Evolutionary conservation across 2,888 invertebrate genomes (phyloP).

Genomic region (Empis livida): DNA sequence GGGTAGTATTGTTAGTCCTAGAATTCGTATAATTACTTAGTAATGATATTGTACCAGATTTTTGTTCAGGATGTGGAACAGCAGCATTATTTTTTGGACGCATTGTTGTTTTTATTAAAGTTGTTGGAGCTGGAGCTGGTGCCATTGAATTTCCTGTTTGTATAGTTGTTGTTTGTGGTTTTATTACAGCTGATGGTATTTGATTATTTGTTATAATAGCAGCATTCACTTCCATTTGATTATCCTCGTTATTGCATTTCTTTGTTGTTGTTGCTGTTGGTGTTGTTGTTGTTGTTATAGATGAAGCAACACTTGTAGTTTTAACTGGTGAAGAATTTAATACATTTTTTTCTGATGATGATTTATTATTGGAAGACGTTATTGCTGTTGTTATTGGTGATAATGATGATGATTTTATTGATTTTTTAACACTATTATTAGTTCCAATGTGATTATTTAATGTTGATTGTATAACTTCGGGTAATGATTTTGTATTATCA

Average conservation of each 20-base stretch:
- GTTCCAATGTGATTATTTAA: conserved; percentile 8
- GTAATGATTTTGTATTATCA: conserved; percentile 5
- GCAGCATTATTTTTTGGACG: conserved; percentile 26
- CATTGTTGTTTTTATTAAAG: conserved; percentile 35
- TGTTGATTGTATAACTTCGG: conserved; percentile 16
- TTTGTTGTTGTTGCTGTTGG: conserved; percentile 10
- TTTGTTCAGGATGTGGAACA: conserved; percentile 50
- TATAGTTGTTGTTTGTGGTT: conserved; percentile 20
- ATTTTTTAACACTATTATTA: conserved; percentile 5
- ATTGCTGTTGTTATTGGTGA: conserved; percentile 11
- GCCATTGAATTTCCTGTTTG: conserved; percentile 16
- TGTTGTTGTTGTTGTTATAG: background rate
- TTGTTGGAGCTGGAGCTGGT: conserved; percentile 33
- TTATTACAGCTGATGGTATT: conserved; percentile 25
- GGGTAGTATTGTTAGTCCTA: conserved; percentile 15
- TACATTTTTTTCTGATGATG: conserved; percentile 6
- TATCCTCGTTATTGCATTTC: background rate
- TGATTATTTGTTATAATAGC: too few relatives aligned
- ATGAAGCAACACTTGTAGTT: too few relatives aligned
- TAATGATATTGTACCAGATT: conserved; percentile 5
- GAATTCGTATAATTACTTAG: background rate
- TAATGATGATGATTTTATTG: background rate
- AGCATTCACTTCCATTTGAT: background rate
- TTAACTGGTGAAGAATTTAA: background rate
- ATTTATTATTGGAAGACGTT: conserved; percentile 8